Conservation (phyloP, 2,888 invertebrate genomes). For the Spicauda simplicius region DNA sequence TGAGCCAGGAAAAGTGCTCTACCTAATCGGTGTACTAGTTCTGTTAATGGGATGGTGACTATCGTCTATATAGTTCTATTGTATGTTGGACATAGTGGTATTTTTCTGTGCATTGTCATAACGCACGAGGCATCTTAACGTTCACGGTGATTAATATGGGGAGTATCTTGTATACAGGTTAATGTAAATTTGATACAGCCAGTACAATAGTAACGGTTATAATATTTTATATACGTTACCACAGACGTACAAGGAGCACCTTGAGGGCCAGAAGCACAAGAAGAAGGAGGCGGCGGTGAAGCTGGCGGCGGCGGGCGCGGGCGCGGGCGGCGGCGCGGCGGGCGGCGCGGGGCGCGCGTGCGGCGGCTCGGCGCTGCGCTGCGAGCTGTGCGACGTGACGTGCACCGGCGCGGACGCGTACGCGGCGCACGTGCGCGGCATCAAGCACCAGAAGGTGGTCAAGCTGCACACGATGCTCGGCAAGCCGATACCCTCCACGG, state of each 20-base stretch:
- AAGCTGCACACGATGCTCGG: constrained; percentile 98
- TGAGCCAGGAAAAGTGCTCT: no score
- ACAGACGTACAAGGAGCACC: constrained; percentile 90
- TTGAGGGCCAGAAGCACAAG: constrained; percentile 99
- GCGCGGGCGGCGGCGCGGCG: constrained; percentile 84
- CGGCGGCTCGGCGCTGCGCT: constrained; percentile 88
- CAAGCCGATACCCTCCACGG: constrained; percentile 98
- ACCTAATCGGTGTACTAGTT: no score
- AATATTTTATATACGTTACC: background rate
- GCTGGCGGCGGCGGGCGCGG: constrained; percentile 86
- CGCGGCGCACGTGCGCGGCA: constrained; percentile 98
- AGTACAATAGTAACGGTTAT: no score
- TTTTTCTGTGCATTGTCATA: no score
- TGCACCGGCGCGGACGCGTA: constrained; percentile 99
- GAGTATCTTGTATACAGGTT: no score
- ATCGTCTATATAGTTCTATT: no score
- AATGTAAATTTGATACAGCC: no score
- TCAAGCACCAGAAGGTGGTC: constrained; percentile 99
- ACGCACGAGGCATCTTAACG: no score
- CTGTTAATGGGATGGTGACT: no score
- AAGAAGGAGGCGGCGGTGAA: constrained; percentile 94
- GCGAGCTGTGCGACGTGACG: constrained; percentile 99
- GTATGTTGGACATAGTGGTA: no score
- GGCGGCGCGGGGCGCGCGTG: constrained; percentile 56
- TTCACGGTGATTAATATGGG: no score